These are phyloP conservation scores for Neomorphus geoffroyi DNA, from an alignment of 2,797 vertebrate genomes.

Conservation along the genomic window DNA sequence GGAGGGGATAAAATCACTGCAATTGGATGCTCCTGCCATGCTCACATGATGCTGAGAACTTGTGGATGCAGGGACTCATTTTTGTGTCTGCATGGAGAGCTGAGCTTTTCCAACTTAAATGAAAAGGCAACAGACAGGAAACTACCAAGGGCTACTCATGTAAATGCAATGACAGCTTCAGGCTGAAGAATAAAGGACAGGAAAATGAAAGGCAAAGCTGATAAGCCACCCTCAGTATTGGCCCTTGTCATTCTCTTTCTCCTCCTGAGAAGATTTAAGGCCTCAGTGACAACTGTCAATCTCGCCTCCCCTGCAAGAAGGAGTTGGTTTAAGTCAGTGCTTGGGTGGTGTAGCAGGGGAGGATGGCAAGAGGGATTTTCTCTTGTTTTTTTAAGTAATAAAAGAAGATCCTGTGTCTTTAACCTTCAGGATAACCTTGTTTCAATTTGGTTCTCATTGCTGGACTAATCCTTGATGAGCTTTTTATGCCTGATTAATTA, in stretches of 20 bases:
- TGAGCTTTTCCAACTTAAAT: background rate
- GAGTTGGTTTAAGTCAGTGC: background rate
- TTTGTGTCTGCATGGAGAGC: background rate
- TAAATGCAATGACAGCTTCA: background rate
- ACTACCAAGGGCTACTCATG: background rate
- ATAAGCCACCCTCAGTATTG: background rate
- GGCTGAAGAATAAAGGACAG: constrained; percentile 12
- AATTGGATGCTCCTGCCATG: background rate
- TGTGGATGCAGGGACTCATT: background rate
- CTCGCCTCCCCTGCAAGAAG: background rate
- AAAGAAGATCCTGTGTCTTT: constrained; percentile 47
- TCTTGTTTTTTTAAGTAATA: constrained; percentile 5
- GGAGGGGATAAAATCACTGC: background rate
- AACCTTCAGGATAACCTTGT: constrained; percentile 74
- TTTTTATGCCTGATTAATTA: constrained; percentile 75
- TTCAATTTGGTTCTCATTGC: constrained; percentile 44
- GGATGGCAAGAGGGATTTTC: background rate
- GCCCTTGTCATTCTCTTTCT: background rate
- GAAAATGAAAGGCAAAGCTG: constrained; percentile 24
- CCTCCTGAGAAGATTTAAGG: background rate
- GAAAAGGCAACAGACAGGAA: background rate
- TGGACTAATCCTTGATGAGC: constrained; percentile 72
- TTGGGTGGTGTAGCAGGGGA: background rate
- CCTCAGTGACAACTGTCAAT: background rate
- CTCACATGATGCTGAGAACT: background rate